Conservation (phyloP, 2,888 invertebrate genomes). For the Lithodes maja region DNA sequence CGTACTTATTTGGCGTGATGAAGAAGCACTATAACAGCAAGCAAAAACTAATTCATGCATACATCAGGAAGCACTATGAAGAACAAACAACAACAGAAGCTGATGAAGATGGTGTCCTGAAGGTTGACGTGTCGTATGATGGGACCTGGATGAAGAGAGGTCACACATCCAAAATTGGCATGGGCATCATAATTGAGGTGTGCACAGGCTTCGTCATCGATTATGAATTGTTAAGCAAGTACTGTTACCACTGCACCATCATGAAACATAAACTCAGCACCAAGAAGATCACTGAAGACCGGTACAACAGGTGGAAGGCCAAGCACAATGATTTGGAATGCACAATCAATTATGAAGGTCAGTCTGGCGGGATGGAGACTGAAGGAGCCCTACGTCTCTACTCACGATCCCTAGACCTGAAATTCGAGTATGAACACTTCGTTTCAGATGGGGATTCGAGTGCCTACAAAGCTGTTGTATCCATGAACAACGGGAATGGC, state of each 20-base stretch:
- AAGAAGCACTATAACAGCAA: constrained; percentile 5
- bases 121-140: too few species aligned
- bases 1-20: neutral
- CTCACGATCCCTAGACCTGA: neutral
- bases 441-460: constrained; percentile 15
- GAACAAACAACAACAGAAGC: neutral
- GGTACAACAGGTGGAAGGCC: constrained; percentile 16
- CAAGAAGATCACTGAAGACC: constrained; percentile 9
- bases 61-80: constrained; percentile 6
- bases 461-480: neutral
- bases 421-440: neutral
- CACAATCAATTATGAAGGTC: constrained; percentile 3
- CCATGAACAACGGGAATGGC: neutral
- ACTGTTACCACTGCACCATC: neutral
- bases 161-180: neutral
- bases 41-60: neutral
- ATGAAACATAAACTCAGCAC: neutral
- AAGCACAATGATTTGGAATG: neutral
- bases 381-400: constrained; percentile 20
- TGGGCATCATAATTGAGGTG: constrained; percentile 15
- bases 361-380: constrained; percentile 19
- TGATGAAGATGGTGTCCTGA: neutral
- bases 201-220: constrained; percentile 3
- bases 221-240: constrained; percentile 14
- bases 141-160: too few species aligned